A percentile compares a stretch with the other conserved stretches of the same genome.
phyloP scores from a whole-genome alignment of 2,888 invertebrate species.

The Pristionchus maxplancki region DNA sequence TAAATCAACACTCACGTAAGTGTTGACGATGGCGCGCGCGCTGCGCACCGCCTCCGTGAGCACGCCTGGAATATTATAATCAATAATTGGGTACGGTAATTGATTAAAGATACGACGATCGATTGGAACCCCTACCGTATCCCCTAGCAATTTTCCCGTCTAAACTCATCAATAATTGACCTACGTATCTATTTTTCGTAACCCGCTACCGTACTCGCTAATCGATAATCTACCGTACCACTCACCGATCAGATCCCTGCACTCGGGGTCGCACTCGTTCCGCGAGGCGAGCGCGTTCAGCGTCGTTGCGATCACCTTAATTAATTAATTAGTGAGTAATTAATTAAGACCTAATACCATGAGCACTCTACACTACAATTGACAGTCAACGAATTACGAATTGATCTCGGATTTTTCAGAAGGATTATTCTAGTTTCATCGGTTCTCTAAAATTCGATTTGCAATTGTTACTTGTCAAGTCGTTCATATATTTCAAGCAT shows the following conservation, averaged over 20 bases:
- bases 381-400: no score
- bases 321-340: background rate
- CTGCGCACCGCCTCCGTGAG: constrained; percentile 55
- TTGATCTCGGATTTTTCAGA: no score
- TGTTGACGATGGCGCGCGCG: constrained; percentile 61
- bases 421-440: no score
- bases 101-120: background rate
- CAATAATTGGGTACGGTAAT: background rate
- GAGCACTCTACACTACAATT: no score
- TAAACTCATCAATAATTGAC: background rate
- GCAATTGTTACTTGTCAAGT: no score
- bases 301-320: constrained; percentile 42
- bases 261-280: background rate
- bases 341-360: no score
- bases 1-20: constrained; percentile 57
- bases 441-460: no score
- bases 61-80: background rate
- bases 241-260: constrained; percentile 36
- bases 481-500: no score
- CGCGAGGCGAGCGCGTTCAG: background rate
- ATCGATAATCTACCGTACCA: background rate
- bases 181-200: no score
- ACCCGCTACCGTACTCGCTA: background rate
- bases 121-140: background rate
- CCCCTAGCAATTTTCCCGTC: background rate